phyloP scores from a whole-genome alignment of 2,888 invertebrate genomes.

The Gandaritis pyraliata region DNA sequence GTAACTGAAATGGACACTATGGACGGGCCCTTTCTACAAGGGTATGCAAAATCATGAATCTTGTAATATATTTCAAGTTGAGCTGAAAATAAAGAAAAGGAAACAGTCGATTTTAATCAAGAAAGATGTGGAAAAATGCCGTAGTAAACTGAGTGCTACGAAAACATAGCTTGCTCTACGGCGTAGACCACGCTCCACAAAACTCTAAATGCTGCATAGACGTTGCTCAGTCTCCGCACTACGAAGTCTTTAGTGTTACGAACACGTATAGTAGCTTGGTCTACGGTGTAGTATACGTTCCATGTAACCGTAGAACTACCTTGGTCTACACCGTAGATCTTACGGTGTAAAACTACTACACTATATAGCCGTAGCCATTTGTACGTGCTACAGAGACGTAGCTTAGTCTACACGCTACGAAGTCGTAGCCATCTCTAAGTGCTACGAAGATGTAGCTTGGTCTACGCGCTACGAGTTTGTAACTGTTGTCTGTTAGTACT shows the following conservation, averaged over 20 bases:
- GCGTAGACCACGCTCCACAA: not conserved
- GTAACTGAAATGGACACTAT: slow-evolving; percentile 15
- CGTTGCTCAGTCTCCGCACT: slow-evolving; percentile 4
- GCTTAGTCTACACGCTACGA: slow-evolving; percentile 8
- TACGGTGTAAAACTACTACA: too few relatives aligned
- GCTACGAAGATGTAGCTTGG: slow-evolving; percentile 3
- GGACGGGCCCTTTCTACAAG: slow-evolving; percentile 9
- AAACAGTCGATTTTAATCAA: slow-evolving; percentile 1
- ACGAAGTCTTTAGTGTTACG: not conserved
- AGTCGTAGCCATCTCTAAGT: slow-evolving; percentile 13
- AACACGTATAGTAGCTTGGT: too few relatives aligned
- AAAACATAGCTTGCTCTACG: not conserved
- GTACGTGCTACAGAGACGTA: not conserved
- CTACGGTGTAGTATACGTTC: too few relatives aligned
- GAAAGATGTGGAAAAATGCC: not conserved
- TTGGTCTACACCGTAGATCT: too few relatives aligned
- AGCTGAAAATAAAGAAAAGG: not conserved
- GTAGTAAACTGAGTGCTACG: not conserved
- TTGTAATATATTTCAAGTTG: slow-evolving; percentile 4
- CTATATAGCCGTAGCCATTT: too few relatives aligned
- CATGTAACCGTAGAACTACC: slow-evolving; percentile 3
- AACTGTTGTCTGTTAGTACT: slow-evolving; percentile 1
- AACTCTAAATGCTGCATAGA: not conserved
- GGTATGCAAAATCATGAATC: slow-evolving; percentile 15
- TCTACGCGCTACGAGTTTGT: not conserved